phyloP scores from a whole-genome alignment of 2,797 vertebrate genomes.

The Leuciscus waleckii region DNA sequence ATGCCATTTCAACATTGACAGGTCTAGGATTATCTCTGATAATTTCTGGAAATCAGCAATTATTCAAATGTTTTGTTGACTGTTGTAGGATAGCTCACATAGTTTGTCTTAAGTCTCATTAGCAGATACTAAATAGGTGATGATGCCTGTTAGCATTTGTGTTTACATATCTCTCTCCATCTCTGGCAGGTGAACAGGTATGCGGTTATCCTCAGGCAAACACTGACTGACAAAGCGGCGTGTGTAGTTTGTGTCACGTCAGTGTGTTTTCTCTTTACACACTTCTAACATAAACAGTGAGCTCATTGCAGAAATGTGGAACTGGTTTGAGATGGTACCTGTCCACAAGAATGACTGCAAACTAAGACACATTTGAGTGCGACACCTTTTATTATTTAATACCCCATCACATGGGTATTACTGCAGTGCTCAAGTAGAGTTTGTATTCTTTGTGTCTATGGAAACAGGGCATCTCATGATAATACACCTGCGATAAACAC shows the following conservation, averaged over 20 bases:
- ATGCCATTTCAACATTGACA: background rate
- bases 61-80: background rate
- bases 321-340: slow-evolving; percentile 19
- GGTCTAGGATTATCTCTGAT: background rate
- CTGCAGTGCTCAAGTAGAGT: background rate
- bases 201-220: background rate
- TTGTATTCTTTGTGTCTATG: slow-evolving; percentile 16
- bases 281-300: slow-evolving; percentile 44
- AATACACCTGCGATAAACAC: slow-evolving; percentile 3
- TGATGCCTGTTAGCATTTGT: slow-evolving; percentile 17
- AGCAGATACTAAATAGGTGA: slow-evolving; percentile 5
- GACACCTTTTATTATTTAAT: background rate
- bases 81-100: background rate
- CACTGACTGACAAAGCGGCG: slow-evolving; percentile 25
- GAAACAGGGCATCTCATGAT: slow-evolving; percentile 26
- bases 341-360: background rate
- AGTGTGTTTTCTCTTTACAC: slow-evolving; percentile 40
- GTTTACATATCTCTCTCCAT: slow-evolving; percentile 37
- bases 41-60: background rate
- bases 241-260: slow-evolving; percentile 22
- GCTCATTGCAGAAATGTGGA: slow-evolving; percentile 35
- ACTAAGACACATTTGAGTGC: slow-evolving; percentile 12
- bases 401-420: slow-evolving; percentile 10
- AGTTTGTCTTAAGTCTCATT: slow-evolving; percentile 1
- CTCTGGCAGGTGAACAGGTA: slow-evolving; percentile 36